Base-by-base conservation (phyloP, 2,888 invertebrate species). In the Limnephilus rhombicus region DNA sequence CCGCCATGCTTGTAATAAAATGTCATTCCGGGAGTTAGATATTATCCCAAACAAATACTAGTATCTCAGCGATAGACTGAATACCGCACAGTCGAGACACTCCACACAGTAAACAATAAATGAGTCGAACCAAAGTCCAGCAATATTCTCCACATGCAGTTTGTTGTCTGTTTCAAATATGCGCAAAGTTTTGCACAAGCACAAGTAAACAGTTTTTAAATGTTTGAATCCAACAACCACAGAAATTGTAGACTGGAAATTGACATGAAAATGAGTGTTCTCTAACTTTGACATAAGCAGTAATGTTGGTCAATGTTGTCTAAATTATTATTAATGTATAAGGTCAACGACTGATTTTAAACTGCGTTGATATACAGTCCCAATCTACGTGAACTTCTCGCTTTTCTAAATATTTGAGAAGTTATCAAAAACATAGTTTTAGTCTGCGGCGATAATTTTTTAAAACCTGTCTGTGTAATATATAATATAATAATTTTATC, bases 261-360 rank as follows among this genome's bases (percentile, higher is more conserved):
- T 18, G 24, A n/a, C 24, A n/a, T 24, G 68, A 68, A 68, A 68
- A 68, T 24, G n/a, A n/a, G n/a, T 68, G 24, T n/a, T 9, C 24
- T 24, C n/a, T 68, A 9, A 18, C 7, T 68, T 68, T 24, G 24
- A 68, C 68, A 68, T 5, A 68, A 68, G 24, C 68, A 68, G 24
- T 68, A 68, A 68, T 68, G 5, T 24, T 24, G 68, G 68, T 68
- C 68, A 68, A n/a, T 68, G 7, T 53, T 53, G 53, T 53, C 53
- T 53, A 15, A 53, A 53, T 53, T 18, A 53, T 53, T 53, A 53
- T 83, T 29, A 31, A 82, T 34, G 24, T 37, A 41, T 88, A 53
- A 87, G 68, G 53, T 87, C 80, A 68, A 68, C 34, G 88, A 88
- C 88, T 88, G 88, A 88, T 88, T 34, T 80, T 13, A 68, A 31